Base-by-base conservation (phyloP, 2,113 vertebrate species). In the Cranoglanis bouderius region DNA sequence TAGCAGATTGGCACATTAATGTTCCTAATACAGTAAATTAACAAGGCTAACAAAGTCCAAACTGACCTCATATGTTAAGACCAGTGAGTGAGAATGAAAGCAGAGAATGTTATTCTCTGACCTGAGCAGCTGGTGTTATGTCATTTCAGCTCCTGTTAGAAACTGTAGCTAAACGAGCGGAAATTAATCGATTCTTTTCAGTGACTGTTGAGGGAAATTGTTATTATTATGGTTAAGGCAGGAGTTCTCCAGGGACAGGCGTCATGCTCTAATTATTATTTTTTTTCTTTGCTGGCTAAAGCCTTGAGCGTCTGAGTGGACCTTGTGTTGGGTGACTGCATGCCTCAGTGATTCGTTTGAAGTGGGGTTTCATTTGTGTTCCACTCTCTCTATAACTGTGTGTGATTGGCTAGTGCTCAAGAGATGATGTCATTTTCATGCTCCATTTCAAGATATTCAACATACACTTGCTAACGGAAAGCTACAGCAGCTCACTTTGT, bases 11-110 rank as follows among this genome's bases (percentile, higher is more conserved):
- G 12, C 18, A 1, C 43, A 88, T 89, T 88, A 90, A 78, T 46
- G n/a, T 85, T 87, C 84, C 40, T 90, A 90, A 93, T 92, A 92
- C 90, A 88, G 77, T 86, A 29, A 88, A 85, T 87, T 75, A 55
- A 57, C 90, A 61, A 61, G 29, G 21, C 1, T 61, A 43, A 61
- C 12, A 26, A 40, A 61, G 90, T 74, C 85, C 91, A 88, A 91
- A 92, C 89, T 90, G 63, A 57, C 55, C 24, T 88, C 84, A 90
- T 59, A 89, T 78, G 43, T 87, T 80, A 88, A 75, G 88, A 90
- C 91, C 91, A 90, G 90, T 84, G 82, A 82, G 87, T 70, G 21
- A 85, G 49, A 82, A 59, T 92, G 63, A 55, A 67, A 67, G 61
- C 46, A 82, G 49, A 82, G 13, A n/a, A n/a, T 26, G 6, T 91